phyloP scores from a whole-genome alignment of 2,113 vertebrate genomes.

The Apodemus sylvaticus region DNA sequence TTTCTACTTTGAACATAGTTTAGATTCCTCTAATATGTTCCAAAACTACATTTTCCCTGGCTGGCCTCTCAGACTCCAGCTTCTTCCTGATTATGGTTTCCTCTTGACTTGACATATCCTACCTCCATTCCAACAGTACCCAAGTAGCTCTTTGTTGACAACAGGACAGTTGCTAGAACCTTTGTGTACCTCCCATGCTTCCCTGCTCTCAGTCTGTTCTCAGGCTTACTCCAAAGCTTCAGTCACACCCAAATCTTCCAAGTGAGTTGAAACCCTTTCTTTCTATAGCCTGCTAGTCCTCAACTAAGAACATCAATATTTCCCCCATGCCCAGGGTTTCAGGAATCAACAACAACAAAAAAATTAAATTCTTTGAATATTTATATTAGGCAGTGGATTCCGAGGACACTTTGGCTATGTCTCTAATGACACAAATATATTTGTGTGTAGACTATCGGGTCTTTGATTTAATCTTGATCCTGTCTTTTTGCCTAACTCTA shows the following conservation, averaged over 20 bases:
- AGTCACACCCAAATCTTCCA: background rate
- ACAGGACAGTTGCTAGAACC: rapidly evolving
- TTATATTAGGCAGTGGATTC: background rate
- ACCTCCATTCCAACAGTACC: rapidly evolving
- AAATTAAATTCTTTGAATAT: background rate
- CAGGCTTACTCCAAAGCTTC: rapidly evolving
- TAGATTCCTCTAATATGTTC: background rate
- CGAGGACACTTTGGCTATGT: background rate
- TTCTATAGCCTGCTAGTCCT: background rate
- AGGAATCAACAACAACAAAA: background rate
- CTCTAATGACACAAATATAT: background rate
- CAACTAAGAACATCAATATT: background rate
- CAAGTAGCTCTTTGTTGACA: too few relatives aligned
- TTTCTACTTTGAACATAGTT: rapidly evolving
- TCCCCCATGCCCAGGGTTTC: rapidly evolving
- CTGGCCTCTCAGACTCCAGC: background rate
- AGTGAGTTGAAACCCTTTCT: background rate
- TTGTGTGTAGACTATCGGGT: background rate
- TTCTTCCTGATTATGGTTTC: rapidly evolving
- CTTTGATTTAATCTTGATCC: background rate
- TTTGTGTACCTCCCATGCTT: rapidly evolving
- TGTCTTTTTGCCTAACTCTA: background rate
- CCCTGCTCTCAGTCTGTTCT: background rate
- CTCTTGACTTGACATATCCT: background rate
- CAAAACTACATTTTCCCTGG: background rate